A percentile compares a stretch with the other conserved stretches of the same genome.
phyloP scores from a whole-genome alignment of 92 coral and sea anemone species.

The Epizoanthus ramosus region DNA sequence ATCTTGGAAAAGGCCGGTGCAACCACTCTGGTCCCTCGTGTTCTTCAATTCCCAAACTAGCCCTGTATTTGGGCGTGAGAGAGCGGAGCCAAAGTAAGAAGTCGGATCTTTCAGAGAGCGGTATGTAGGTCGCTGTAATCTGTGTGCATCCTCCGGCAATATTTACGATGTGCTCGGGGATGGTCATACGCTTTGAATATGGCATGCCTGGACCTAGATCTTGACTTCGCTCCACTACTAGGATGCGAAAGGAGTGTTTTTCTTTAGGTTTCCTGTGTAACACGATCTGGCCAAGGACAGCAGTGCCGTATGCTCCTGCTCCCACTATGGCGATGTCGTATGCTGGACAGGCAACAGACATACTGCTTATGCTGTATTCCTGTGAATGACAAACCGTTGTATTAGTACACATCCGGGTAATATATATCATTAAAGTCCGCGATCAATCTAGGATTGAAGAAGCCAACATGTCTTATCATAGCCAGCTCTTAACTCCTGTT shows the following conservation, averaged over 20 bases:
- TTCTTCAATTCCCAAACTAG: conserved; percentile 29
- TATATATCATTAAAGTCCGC: too few relatives aligned
- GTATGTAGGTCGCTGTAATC: conserved; percentile 45
- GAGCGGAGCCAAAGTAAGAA: conserved; percentile 49
- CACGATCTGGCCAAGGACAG: neutral
- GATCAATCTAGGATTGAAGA: too few relatives aligned
- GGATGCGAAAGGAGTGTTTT: conserved; percentile 1
- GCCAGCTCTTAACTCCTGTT: too few relatives aligned
- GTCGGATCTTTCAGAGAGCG: conserved; percentile 45
- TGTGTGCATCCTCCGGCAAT: conserved; percentile 46
- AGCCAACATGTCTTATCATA: too few relatives aligned
- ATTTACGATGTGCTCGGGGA: neutral
- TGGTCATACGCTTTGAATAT: neutral
- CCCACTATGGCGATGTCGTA: conserved; percentile 28
- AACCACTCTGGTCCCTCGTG: conserved; percentile 40
- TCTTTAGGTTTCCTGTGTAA: neutral
- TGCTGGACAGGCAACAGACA: too few relatives aligned
- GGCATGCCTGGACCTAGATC: conserved; percentile 22
- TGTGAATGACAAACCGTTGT: too few relatives aligned
- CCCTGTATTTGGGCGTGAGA: conserved; percentile 34
- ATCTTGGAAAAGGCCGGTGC: conserved; percentile 49
- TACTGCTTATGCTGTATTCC: too few relatives aligned
- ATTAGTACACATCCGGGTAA: too few relatives aligned
- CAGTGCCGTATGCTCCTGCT: conserved; percentile 25
- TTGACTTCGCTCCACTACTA: neutral